Evolutionary conservation across 2,888 invertebrate species (phyloP), one percentile per base, ranked within the genome.

Genomic region (Tethea ocularis): DNA sequence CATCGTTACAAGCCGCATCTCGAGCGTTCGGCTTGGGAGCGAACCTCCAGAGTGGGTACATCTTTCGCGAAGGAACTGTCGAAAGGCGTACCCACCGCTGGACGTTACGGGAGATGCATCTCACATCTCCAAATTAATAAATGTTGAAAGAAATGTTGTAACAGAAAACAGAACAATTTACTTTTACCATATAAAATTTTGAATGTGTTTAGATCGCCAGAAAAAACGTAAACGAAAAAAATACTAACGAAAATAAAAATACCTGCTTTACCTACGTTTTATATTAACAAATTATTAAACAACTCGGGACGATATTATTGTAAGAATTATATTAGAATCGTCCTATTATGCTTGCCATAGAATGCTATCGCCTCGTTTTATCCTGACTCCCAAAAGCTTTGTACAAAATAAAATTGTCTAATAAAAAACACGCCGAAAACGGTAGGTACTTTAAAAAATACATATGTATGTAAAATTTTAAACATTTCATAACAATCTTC

Each of bases 251-350:
- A 89, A 87, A 86, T 84, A 87, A 86, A n/a, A 84, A 87, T 82
- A 86, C 87, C 86, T 79, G 88, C 72, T 83, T 83, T 83, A 86
- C 74, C 86, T 88, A 91, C 75, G 75, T 67, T 86, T 86, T 83
- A 87, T 80, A 87, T 85, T 86, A 92, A 92, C 91, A 88, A 91
- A 89, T 89, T 82, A 86, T 86, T 84, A 88, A 89, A 89, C 85
- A 86, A 88, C 82, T 88, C 75, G 78, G 92, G 93, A 93, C 93
- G 93, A 93, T 91, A 86, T 91, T 86, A 89, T 89, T 91, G 88
- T 92, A 92, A 93, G 92, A 93, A 93, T 93, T 92, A 93, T 93
- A 92, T 92, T 89, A 91, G 86, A 88, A 92, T 92, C 92, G 92
- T 91, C 92, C 92, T 80, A 82, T 73, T 67, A 69, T 78, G 86